Conservation (phyloP, 2,113 vertebrate genomes). For the Entelurus aequoreus region DNA sequence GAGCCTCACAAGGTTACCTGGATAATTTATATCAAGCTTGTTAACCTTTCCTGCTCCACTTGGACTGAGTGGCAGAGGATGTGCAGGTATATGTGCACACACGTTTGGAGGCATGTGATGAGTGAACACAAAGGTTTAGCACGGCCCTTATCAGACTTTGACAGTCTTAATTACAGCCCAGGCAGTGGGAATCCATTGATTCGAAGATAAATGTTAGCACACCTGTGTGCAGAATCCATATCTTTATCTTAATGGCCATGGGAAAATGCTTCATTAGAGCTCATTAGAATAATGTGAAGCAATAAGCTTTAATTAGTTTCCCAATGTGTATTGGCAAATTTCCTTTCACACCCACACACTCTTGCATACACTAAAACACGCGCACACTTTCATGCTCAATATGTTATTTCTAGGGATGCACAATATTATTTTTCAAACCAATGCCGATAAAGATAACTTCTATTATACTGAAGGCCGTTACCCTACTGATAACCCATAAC, state of each 20-base stretch:
- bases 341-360: slow-evolving; percentile 34
- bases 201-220: slow-evolving; percentile 62
- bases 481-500: no score
- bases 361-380: no score
- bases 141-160: slow-evolving; percentile 55
- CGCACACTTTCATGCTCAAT: no score
- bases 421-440: neutral
- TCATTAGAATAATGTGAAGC: slow-evolving; percentile 62
- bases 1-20: slow-evolving; percentile 58
- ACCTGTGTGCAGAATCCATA: slow-evolving; percentile 67
- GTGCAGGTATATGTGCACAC: neutral
- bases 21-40: slow-evolving; percentile 59
- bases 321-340: slow-evolving; percentile 39
- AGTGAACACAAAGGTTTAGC: slow-evolving; percentile 17
- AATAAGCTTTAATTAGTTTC: slow-evolving; percentile 59
- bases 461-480: no score
- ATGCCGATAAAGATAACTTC: neutral
- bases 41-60: slow-evolving; percentile 19
- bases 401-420: no score
- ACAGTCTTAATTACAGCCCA: slow-evolving; percentile 64
- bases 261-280: slow-evolving; percentile 66
- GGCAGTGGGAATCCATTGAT: slow-evolving; percentile 66
- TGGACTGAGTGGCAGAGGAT: slow-evolving; percentile 25
- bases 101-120: slow-evolving; percentile 1
- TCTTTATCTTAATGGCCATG: slow-evolving; percentile 63